Base-by-base conservation (phyloP, 1,140 invertebrate species). In the Orchestia grillus region DNA sequence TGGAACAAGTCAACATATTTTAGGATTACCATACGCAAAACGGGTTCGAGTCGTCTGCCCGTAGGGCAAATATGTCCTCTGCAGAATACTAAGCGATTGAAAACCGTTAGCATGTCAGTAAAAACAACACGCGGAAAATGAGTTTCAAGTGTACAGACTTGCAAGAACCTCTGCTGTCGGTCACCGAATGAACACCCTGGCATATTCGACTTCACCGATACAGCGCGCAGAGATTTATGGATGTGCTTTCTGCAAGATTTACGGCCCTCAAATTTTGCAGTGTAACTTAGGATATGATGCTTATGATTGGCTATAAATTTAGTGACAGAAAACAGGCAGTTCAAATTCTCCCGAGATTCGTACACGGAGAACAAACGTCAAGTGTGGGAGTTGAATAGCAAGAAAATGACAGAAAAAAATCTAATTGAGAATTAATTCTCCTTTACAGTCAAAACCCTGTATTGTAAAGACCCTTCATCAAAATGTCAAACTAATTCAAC, bases 191-290 rank as follows among this genome's bases (percentile, higher is more conserved):
- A 4, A 8, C n/a, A 19, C 41, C 15, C 88, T 8, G 43, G 41
- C 88, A 90, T 19, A 90, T 90, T 90, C 88, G 88, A 42, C 23
- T 90, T 90, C 88, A 90, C n/a, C 42, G 88, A 90, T 90, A 41
- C n/a, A 90, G 88, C 15, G 15, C 11, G 41, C n/a, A 41, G 43
- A 90, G 43, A 90, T 90, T 90, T 90, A 90, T 90, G 8, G 88
- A 77, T 77, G 62, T 77, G 47, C 47, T 77, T 77, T 36, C 23
- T 90, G 43, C 88, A 43, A 90, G 43, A 90, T 90, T 41, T 90
- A 90, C 42, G n/a, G 88, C 41, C 42, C 41, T 44, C 88, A 90
- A 44, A 90, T 90, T 41, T 41, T 42, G 88, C 88, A 90, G 88
- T 44, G 88, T 42, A 44, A 90, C 43, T 90, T 90, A 8, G 42